Base-by-base conservation (phyloP, 2,888 invertebrate genomes). In the Ceraclea dissimilis region DNA sequence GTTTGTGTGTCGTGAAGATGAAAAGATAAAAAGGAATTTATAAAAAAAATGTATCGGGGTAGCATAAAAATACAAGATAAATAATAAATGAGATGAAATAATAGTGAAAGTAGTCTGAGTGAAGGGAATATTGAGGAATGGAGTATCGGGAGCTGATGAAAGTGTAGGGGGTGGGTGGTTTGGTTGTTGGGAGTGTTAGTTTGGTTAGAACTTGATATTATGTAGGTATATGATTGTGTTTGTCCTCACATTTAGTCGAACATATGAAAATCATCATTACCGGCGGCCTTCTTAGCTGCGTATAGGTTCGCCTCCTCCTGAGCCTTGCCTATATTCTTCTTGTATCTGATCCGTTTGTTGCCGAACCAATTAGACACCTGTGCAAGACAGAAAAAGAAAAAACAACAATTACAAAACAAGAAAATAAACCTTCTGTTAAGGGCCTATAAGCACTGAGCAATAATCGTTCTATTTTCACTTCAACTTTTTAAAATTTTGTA, bases 311-410 rank as follows among this genome's bases (percentile, higher is more conserved):
- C 98, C 77, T 99, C 98, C 76, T 99, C 98, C 75, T 98, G 97
- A 57, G 97, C 97, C 76, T 99, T 99, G 68, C 96, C 97, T 66
- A 99, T 98, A 78, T 98, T 98, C 81, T 99, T 99, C 88, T 99
- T 99, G 81, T 98, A 99, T 68, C 98, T 89, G 79, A 99, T 99
- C 70, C 98, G 87, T 76, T 98, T 98, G 80, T 98, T 98, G 66
- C 98, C 98, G 73, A 98, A 98, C 98, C 98, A 98, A 83, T 98
- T 98, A 65, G 96, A 97, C 62, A 97, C 95, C 90, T 93, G 81
- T 26, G 33, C 39, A 39, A 39, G 13, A 39, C 19, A 2, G 4
- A 39, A 43, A 2, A 44, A 2, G 10, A 4, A 51, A 8, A n/a
- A n/a, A n/a, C n/a, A n/a, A n/a, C n/a, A n/a, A 39, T 26, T 8